These are phyloP conservation scores for Delphinapterus leucas DNA, from an alignment of 2,113 vertebrate species.

Conservation along the genomic window DNA sequence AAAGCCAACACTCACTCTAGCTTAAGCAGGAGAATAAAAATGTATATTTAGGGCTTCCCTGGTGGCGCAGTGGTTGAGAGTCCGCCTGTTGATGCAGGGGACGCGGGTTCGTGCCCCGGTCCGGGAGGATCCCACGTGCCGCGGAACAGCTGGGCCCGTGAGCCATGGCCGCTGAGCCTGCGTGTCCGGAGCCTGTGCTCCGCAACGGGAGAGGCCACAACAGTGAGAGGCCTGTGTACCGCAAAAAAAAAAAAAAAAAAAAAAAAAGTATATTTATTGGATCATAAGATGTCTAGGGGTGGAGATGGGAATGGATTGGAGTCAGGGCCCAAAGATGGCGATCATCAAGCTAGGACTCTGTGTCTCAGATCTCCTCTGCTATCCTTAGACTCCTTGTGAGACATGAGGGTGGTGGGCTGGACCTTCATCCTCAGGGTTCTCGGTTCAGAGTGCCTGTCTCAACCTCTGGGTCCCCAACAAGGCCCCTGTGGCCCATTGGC, in stretches of 20 bases:
- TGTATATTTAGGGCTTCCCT: too few relatives aligned
- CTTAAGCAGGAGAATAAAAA: neutral
- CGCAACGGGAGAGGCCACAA: too few relatives aligned
- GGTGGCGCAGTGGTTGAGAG: too few relatives aligned
- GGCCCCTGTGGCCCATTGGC: neutral
- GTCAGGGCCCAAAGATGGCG: neutral
- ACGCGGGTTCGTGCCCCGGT: too few relatives aligned
- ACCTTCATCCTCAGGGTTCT: neutral
- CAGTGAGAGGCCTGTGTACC: too few relatives aligned
- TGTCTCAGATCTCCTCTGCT: neutral
- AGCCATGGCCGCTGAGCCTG: too few relatives aligned
- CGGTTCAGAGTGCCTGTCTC: neutral
- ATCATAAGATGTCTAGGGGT: neutral
- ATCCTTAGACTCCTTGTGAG: neutral
- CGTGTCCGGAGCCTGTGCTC: too few relatives aligned
- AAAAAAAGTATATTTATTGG: neutral
- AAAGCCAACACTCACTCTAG: neutral
- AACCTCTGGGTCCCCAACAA: neutral
- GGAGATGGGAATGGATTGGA: neutral
- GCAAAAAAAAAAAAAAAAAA: too few relatives aligned
- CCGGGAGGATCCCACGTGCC: too few relatives aligned
- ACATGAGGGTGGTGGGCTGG: neutral
- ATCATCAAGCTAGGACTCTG: rapidly evolving
- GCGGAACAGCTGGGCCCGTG: too few relatives aligned
- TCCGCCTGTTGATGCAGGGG: too few relatives aligned